Conservation (phyloP, 1,140 invertebrate species). For the Drosophila arizonae region DNA sequence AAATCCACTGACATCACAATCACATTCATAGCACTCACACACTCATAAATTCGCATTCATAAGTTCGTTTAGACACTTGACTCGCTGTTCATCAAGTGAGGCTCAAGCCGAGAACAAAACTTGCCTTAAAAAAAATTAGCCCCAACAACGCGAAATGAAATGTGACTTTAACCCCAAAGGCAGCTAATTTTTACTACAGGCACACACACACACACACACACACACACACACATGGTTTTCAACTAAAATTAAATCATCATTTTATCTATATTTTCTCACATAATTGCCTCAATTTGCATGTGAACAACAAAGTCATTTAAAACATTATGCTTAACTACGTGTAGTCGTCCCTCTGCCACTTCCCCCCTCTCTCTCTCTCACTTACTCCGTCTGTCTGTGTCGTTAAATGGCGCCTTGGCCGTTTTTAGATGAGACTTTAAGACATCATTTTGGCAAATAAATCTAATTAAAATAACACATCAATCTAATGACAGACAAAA, state of each 20-base stretch:
- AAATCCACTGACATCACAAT: conserved; percentile 13
- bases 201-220: conserved; percentile 1
- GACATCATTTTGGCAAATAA: conserved; percentile 15
- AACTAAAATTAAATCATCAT: conserved; percentile 76
- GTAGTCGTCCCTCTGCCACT: not conserved
- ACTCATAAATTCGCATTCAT: conserved; percentile 16
- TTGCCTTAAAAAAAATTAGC: conserved; percentile 64
- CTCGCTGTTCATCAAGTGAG: conserved; percentile 37
- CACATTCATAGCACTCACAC: conserved; percentile 11
- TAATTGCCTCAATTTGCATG: conserved; percentile 80
- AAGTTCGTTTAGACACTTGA: conserved; percentile 15
- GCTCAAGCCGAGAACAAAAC: conserved; percentile 39
- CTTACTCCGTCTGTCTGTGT: not conserved
- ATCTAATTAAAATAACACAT: conserved; percentile 32
- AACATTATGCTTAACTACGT: conserved; percentile 23
- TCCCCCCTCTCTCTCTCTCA: not conserved
- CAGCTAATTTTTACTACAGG: conserved; percentile 33
- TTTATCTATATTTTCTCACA: conserved; percentile 71
- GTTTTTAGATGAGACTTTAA: conserved; percentile 32
- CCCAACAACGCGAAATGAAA: conserved; percentile 42
- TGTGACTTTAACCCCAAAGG: conserved; percentile 46
- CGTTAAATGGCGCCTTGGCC: conserved; percentile 46
- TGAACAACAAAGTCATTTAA: conserved; percentile 49
- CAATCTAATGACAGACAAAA: not conserved
- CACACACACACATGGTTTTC: conserved; percentile 21